Base-by-base conservation (phyloP, 2,113 vertebrate species). In the Tiliqua scincoides region DNA sequence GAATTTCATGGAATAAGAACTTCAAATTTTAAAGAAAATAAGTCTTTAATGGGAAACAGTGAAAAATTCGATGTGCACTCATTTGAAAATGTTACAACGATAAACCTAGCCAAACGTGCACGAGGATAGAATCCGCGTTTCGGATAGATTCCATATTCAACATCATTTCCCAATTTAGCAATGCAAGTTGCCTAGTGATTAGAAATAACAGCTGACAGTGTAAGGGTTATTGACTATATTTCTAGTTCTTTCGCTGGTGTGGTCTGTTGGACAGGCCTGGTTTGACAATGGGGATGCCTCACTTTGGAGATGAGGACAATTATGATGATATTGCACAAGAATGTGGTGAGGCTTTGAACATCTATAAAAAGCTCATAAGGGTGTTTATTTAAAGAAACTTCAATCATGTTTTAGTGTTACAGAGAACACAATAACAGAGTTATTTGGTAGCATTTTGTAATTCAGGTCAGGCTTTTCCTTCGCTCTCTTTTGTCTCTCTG, bases 381-480 rank as follows among this genome's bases (percentile, higher is more conserved):
- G 54, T 59, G 25, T 84, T 74, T 87, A 74, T 21, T 74, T 80
- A 52, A n/a, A 79, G 1, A 88, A 73, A 59, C 62, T 76, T 11
- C 1, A 10, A 32, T 70, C 61, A 43, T 67, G 87, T 32, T 0
- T 0, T 61, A 62, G 67, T 84, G 79, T 0, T 0, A 89, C 74
- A 0, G 0, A 3, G 11, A 6, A 30, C 85, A 90, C 86, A 83
- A 79, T 77, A 68, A 48, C 0, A 84, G 35, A 59, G 86, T 0
- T 1, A 32, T 0, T 78, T 77, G 75, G 35, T 67, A 77, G 54
- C 85, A 85, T 54, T 17, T 54, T 87, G 79, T 59, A 65, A 20
- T 91, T 91, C 68, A 85, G 85, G 62, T 67, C 89, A 90, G 10
- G 63, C 27, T 85, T 63, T 63, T 73, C 61, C 4, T 18, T 74